Evolutionary conservation across 2,113 vertebrate genomes (phyloP), one percentile per base, ranked within the genome.

Genomic region (Elachura formosa): DNA sequence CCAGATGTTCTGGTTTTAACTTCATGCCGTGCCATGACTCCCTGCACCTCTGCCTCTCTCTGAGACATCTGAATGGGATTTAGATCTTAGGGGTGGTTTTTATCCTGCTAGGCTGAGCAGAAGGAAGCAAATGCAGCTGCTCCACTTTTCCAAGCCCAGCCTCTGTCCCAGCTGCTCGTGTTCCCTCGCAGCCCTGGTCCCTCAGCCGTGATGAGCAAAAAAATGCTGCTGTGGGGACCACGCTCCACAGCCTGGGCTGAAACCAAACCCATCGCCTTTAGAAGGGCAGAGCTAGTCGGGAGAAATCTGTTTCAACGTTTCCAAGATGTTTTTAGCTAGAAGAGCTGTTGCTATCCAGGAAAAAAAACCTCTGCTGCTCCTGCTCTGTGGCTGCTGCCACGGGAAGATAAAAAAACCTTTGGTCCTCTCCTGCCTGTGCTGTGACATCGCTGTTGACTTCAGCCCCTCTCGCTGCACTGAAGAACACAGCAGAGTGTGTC

Each of bases 341-440:
- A 43, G 38, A 74, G 61, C 48, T 31, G 68, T 5, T 64, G 34
- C 43, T 33, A 0, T 15, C 34, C 46, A 3, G 72, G 34, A 81
- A 52, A 56, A 43, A 68, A 41, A 3, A 0, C 34, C 18, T 0
- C 28, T 22, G 43, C 58, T 41, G 63, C 48, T 33, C 72, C 46
- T 25, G 3, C 31, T 4, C 38, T 0, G 0, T 33, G 33, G 13
- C 56, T 38, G 54, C n/a, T 56, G 64, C 18, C 67, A 31, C 11
- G 0, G 16, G 31, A 19, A 1, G 19, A 15, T n/a, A n/a, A n/a
- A n/a, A n/a, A n/a, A n/a, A 7, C 54, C 4, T 0, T 8, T 45
- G 4, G 2, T 69, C 38, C 63, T 49, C n/a, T 68, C 31, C 11
- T 0, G 2, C 62, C 41, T 9, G 15, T 20, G 36, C 49, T 1